Base-by-base conservation (phyloP, 1,140 invertebrate species). In the Rhynchophorus ferrugineus region DNA sequence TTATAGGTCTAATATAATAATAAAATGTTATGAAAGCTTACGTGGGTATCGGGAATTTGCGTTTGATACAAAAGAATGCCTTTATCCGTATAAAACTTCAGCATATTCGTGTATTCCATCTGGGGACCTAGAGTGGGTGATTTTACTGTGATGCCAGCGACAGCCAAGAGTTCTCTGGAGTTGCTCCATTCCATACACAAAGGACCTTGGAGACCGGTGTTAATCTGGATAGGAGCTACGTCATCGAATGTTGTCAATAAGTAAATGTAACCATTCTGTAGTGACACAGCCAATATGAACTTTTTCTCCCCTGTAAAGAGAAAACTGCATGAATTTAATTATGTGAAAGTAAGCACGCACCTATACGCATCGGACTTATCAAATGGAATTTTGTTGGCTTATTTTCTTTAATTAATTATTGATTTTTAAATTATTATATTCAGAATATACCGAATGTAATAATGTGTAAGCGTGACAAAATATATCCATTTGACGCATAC, bases 101-200 rank as follows among this genome's bases (percentile, higher is more conserved):
- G 66, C 18, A 81, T 63, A 63, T 85, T 85, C 33, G 56, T 67
- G 39, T 61, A 58, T 55, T 71, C 69, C 17, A 66, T 51, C 43
- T 62, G 56, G 9, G 60, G 49, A 20, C 69, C 68, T 17, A 64
- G 38, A 1, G 69, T 69, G 37, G 67, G 69, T 2, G 65, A 54
- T 48, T 69, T 63, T 7, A 55, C 53, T 22, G 66, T 70, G 47
- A 67, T 83, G 14, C 94, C 94, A n/a, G 90, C 91, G 0, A 95
- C 90, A 1, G 92, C 93, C 16, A 98, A 73, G 21, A 95, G 71
- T 67, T 95, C 90, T 20, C 90, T 83, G 1, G 90, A 93, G 69
- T 96, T 97, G 38, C 91, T 92, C 94, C 95, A 98, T 71, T 97
- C 93, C 73, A 95, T 89, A 56, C 85, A 82, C 39, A 90, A 69